Evolutionary conservation across 1,140 invertebrate species (phyloP).

Genomic region (Macrotrachela quadricornifera): DNA sequence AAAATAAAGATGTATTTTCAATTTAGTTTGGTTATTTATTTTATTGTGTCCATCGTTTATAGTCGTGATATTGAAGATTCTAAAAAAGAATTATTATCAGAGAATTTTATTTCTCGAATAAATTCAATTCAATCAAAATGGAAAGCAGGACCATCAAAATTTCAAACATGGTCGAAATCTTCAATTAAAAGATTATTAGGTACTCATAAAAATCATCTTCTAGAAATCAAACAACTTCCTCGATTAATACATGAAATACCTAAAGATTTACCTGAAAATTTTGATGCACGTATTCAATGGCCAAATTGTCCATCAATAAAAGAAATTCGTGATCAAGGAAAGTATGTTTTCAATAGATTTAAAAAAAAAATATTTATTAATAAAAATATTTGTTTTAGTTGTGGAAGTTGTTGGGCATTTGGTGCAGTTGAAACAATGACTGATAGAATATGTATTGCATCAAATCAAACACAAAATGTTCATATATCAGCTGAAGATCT

Average conservation of each 20-base stretch:
- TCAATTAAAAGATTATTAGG: not conserved
- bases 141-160: not conserved
- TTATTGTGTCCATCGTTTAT: too few relatives aligned
- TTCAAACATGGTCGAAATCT: not conserved
- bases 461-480: slow-evolving; percentile 45
- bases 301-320: slow-evolving; percentile 42
- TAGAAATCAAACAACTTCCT: not conserved
- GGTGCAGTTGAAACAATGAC: slow-evolving; percentile 78
- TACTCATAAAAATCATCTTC: not conserved
- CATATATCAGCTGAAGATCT: slow-evolving; percentile 66
- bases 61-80: too few relatives aligned
- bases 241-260: not conserved
- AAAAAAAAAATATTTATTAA: not conserved
- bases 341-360: too few relatives aligned
- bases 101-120: too few relatives aligned
- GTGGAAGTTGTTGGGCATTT: slow-evolving; percentile 42
- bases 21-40: too few relatives aligned
- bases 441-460: slow-evolving; percentile 57
- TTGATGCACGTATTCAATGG: slow-evolving; percentile 58
- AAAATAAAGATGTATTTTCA: too few relatives aligned
- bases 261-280: slow-evolving; percentile 43
- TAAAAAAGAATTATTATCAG: too few relatives aligned
- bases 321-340: slow-evolving; percentile 32
- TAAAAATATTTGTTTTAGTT: slow-evolving; percentile 3
- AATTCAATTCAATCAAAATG: too few relatives aligned